phyloP scores from a whole-genome alignment of 1,140 invertebrate genomes.

The Hirudo medicinalis region DNA sequence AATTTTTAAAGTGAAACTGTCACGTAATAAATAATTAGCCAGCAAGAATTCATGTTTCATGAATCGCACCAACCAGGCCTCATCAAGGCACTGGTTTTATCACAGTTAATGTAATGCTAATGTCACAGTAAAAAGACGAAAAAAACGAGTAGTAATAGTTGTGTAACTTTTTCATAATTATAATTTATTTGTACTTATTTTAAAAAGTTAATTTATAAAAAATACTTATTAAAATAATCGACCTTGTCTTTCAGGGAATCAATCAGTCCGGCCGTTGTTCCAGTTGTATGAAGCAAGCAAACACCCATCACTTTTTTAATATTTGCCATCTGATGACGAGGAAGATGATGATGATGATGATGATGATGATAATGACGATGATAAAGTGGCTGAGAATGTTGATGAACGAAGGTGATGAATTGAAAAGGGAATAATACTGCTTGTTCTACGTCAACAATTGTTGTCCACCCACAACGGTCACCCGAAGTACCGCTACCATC shows the following conservation, averaged over 20 bases:
- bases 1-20: not conserved
- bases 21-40: not conserved
- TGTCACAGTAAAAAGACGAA: too few relatives aligned
- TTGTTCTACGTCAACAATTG: too few relatives aligned
- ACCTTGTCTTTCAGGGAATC: slow-evolving; percentile 74
- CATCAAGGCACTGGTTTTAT: too few relatives aligned
- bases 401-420: not conserved
- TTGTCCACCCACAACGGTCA: too few relatives aligned
- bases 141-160: too few relatives aligned
- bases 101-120: too few relatives aligned
- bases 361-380: too few relatives aligned
- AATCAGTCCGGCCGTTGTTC: slow-evolving; percentile 68
- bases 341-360: too few relatives aligned
- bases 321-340: slow-evolving; percentile 47
- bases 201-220: not conserved
- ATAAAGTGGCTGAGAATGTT: not conserved
- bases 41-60: not conserved
- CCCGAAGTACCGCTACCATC: too few relatives aligned
- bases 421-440: too few relatives aligned
- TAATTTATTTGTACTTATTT: not conserved
- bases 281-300: slow-evolving; percentile 73
- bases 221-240: slow-evolving; percentile 20
- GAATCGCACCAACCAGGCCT: too few relatives aligned
- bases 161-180: too few relatives aligned
- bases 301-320: slow-evolving; percentile 59